Percentiles rank a stretch among this genome's conserved stretches.
phyloP scores from a whole-genome alignment of 2,797 vertebrate species.

The Hybognathus amarus region DNA sequence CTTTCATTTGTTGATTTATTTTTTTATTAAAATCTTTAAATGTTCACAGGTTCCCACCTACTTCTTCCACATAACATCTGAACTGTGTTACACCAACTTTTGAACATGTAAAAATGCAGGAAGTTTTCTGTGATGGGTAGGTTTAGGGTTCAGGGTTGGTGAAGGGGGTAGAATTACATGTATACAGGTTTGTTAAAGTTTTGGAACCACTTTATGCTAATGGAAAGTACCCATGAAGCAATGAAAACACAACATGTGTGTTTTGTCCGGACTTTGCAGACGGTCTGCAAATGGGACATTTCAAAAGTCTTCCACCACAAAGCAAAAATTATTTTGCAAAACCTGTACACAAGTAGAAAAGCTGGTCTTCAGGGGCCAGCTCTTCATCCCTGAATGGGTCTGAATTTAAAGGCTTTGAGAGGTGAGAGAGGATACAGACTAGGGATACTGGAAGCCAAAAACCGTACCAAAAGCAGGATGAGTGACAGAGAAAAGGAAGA shows the following conservation, averaged over 20 bases:
- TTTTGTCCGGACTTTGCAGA: not conserved
- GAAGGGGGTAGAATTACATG: too few relatives aligned
- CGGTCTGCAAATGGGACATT: not conserved
- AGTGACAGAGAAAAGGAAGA: not conserved
- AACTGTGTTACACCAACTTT: too few relatives aligned
- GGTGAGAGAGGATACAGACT: conserved; percentile 2
- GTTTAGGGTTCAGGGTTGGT: too few relatives aligned
- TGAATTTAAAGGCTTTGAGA: conserved; percentile 31
- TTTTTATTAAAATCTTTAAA: too few relatives aligned
- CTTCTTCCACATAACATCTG: too few relatives aligned
- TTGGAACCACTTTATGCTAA: too few relatives aligned
- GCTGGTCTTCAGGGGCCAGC: not conserved
- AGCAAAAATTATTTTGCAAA: not conserved
- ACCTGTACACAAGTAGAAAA: not conserved
- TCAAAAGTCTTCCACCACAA: not conserved
- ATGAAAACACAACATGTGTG: not conserved
- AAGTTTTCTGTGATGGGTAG: too few relatives aligned
- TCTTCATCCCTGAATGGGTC: conserved; percentile 22
- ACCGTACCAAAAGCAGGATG: conserved; percentile 16
- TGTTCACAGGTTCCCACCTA: too few relatives aligned
- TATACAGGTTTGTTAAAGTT: too few relatives aligned
- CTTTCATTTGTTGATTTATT: too few relatives aligned
- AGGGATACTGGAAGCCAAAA: conserved; percentile 10
- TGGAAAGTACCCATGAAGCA: too few relatives aligned
- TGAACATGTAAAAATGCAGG: too few relatives aligned